Percentiles rank a stretch among this genome's conserved stretches.
Conservation (phyloP, 2,113 vertebrate genomes). For the Mellivora capensis region DNA sequence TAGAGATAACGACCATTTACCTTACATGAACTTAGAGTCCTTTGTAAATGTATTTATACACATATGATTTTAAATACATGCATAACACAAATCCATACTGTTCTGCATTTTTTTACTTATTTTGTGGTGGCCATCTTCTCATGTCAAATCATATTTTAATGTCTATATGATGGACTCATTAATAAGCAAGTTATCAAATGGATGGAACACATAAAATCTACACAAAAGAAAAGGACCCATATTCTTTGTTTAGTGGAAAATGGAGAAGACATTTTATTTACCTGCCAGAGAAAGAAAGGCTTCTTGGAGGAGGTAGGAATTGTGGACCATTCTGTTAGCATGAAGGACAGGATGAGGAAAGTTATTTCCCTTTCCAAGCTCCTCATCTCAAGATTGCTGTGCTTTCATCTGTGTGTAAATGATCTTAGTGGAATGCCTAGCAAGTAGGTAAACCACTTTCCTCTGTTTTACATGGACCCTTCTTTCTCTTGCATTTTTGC, state of each 20-base stretch:
- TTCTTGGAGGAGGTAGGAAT: neutral
- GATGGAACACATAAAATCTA: neutral
- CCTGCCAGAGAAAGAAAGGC: neutral
- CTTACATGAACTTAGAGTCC: neutral
- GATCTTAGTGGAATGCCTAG: neutral
- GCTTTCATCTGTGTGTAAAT: conserved; percentile 3
- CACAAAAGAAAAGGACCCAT: neutral
- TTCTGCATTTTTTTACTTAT: conserved; percentile 23
- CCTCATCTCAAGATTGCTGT: neutral
- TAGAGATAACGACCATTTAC: neutral
- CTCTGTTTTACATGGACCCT: neutral
- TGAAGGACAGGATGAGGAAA: neutral
- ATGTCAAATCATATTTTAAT: conserved; percentile 30
- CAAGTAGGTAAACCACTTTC: neutral
- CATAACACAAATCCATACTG: neutral
- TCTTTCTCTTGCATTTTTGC: conserved; percentile 13
- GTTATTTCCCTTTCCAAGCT: neutral
- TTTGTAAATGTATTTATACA: neutral
- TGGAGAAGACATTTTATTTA: neutral
- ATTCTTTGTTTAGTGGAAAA: neutral
- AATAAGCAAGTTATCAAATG: conserved; percentile 22
- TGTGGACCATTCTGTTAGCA: neutral
- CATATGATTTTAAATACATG: neutral
- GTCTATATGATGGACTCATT: neutral
- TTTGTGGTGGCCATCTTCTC: neutral